Base-by-base conservation (phyloP, 2,888 invertebrate species). In the Nomada fabriciana region DNA sequence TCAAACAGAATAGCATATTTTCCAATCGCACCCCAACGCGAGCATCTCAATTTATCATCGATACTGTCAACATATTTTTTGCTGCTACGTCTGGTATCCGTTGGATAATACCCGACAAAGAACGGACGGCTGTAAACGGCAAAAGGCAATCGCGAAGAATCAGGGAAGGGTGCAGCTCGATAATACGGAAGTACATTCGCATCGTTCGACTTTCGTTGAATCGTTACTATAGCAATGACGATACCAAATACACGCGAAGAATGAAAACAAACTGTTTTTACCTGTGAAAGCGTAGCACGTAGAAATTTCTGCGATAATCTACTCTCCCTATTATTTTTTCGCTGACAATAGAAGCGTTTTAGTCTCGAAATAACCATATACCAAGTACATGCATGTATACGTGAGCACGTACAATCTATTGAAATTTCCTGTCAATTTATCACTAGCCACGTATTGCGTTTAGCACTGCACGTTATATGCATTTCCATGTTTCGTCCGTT, bases 191-290 rank as follows among this genome's bases (percentile, higher is more conserved):
- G 47, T 74, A 70, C 71, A 77, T 71, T 81, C 67, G 23, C 23
- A 69, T 61, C 69, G 70, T 80, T 73, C 65, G 61, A 77, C 61
- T 81, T 81, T 77, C 81, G 50, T 80, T 57, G 76, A 76, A 73
- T 80, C 80, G 77, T 77, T 81, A 77, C 73, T 81, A 77, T 81
- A 83, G 77, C 77, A 74, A 81, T 81, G 55, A 20, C 67, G 63
- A 77, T 74, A 61, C 55, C 25, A 71, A 81, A 74, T 81, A 65
- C 59, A 64, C 23, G n/a, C 53, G 15, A 25, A 25, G 47, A 65
- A 60, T n/a, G 20, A 60, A 74, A 60, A 57, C 60, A 55, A 64
- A 61, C n/a, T 15, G 10, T 1, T 59, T 47, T 11, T 25, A 63
- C 42, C 13, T 18, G 36, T n/a, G 2, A 1, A 50, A 57, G 9